phyloP scores from a whole-genome alignment of 2,113 vertebrate genomes.

The Ictalurus punctatus region DNA sequence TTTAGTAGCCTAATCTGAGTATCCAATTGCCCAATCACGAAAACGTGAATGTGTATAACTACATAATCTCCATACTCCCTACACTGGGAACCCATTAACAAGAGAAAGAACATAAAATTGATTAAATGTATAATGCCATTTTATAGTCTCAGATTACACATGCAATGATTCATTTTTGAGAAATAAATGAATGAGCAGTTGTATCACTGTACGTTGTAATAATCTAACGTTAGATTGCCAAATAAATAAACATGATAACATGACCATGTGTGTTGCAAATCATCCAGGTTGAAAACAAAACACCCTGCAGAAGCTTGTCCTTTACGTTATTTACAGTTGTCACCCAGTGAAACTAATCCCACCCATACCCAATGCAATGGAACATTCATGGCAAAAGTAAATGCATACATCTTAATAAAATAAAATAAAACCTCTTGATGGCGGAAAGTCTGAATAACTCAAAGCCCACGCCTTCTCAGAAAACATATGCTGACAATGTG shows the following conservation, averaged over 20 bases:
- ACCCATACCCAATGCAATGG: not conserved
- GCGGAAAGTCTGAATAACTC: not conserved
- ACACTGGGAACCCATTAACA: not conserved
- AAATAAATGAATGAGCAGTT: not conserved
- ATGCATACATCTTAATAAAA: not conserved
- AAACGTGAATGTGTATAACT: not conserved
- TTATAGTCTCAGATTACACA: not conserved
- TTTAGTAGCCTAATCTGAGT: too few relatives aligned
- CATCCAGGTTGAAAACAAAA: not conserved
- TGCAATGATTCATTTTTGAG: not conserved
- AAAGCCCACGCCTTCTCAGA: not conserved
- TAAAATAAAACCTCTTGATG: not conserved
- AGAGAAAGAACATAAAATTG: not conserved
- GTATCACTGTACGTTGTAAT: not conserved
- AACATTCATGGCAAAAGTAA: not conserved
- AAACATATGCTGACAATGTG: not conserved
- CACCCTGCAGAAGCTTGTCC: not conserved
- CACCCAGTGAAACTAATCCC: not conserved
- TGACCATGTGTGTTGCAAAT: not conserved
- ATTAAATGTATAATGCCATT: not conserved
- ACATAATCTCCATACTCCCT: not conserved
- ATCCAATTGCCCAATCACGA: not conserved
- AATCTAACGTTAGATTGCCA: not conserved
- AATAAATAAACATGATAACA: not conserved
- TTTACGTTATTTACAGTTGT: not conserved